phyloP scores from a whole-genome alignment of 2,113 vertebrate genomes.

The Amphilophus citrinellus region DNA sequence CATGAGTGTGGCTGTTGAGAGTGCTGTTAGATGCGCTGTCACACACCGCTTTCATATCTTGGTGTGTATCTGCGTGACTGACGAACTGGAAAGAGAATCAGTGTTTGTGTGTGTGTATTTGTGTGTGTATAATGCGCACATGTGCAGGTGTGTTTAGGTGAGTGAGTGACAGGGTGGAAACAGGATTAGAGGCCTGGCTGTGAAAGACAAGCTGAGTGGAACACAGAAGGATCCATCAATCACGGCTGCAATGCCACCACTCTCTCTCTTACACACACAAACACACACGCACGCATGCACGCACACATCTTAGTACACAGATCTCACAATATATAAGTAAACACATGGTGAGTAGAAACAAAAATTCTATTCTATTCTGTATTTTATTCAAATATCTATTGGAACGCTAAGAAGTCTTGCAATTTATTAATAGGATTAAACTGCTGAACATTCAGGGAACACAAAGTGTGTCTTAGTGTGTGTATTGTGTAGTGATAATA shows the following conservation, averaged over 20 bases:
- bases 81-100: constrained; percentile 57
- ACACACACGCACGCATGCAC: neutral
- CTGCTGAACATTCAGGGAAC: too few species aligned
- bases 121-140: neutral
- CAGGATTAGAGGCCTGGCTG: constrained; percentile 53
- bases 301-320: neutral
- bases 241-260: constrained; percentile 17
- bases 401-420: too few species aligned
- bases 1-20: constrained; percentile 54
- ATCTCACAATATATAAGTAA: neutral
- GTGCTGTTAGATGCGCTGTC: constrained; percentile 61
- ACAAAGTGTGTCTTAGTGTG: neutral
- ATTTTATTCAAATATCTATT: neutral
- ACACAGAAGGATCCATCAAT: constrained; percentile 60
- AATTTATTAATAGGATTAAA: too few species aligned
- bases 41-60: constrained; percentile 60
- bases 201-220: constrained; percentile 58
- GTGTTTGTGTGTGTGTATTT: constrained; percentile 23
- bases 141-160: constrained; percentile 13
- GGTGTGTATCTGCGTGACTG: constrained; percentile 64
- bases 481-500: too few species aligned
- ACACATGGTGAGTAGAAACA: neutral
- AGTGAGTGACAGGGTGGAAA: constrained; percentile 54
- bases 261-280: neutral
- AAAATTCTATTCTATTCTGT: neutral